phyloP scores from a whole-genome alignment of 1,140 invertebrate genomes.

The Cotesia chilonis region DNA sequence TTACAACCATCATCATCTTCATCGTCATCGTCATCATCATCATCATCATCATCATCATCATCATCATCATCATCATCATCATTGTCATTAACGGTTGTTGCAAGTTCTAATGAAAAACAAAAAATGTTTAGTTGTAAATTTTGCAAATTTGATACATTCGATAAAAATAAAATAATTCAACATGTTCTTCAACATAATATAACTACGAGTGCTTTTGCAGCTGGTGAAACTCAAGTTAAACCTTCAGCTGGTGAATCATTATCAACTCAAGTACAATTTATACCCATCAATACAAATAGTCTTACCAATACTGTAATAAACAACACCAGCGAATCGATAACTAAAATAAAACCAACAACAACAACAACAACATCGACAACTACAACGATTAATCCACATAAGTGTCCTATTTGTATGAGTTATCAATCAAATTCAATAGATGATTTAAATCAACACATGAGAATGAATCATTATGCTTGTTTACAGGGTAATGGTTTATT shows the following conservation, averaged over 20 bases:
- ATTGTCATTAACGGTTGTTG: background rate
- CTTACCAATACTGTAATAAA: too few species aligned
- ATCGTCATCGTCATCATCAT: too few species aligned
- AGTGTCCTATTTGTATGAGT: background rate
- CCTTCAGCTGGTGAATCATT: too few species aligned
- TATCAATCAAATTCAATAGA: background rate
- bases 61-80: background rate
- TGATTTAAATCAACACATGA: background rate
- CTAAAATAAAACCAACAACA: background rate
- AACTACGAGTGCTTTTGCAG: background rate
- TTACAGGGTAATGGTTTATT: background rate
- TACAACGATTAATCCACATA: background rate
- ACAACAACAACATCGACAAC: background rate
- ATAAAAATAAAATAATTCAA: conserved; percentile 4
- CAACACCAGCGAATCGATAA: too few species aligned
- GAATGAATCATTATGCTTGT: background rate
- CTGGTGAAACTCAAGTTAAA: background rate
- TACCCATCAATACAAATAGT: too few species aligned
- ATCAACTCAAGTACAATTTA: too few species aligned
- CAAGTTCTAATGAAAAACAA: background rate
- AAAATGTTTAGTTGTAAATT: conserved; percentile 11
- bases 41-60: background rate
- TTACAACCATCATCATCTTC: too few species aligned
- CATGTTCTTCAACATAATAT: conserved; percentile 5
- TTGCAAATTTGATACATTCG: conserved; percentile 5